A percentile compares a stretch with the other conserved stretches of the same genome.
Conservation (phyloP, 2,797 vertebrate genomes). For the Enteromius trimaculatus region DNA sequence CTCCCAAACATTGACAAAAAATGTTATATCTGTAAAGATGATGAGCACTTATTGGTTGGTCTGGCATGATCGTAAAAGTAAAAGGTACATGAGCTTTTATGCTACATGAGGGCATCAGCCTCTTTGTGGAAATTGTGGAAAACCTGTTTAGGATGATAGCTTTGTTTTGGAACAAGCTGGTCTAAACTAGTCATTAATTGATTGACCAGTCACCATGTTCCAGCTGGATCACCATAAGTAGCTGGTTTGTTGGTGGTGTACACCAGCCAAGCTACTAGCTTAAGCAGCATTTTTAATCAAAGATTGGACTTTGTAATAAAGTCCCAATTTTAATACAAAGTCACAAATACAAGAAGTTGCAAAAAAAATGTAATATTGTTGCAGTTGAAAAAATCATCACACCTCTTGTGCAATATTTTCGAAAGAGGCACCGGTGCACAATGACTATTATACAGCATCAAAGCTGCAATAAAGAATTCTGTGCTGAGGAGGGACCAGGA, state of each 20-base stretch:
- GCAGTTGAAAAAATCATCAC: background rate
- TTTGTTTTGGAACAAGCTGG: background rate
- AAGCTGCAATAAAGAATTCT: constrained; percentile 6
- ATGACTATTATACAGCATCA: constrained; percentile 2
- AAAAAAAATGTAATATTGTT: background rate
- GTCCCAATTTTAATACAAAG: background rate
- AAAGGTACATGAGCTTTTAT: background rate
- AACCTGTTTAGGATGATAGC: background rate
- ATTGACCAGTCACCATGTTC: background rate
- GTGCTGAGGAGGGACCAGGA: background rate
- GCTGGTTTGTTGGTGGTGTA: background rate
- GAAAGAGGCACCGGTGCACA: background rate
- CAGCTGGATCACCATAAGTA: background rate
- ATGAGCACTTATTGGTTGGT: background rate
- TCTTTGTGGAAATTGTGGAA: background rate
- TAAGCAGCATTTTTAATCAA: background rate
- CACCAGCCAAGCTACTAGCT: background rate
- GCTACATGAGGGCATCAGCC: background rate
- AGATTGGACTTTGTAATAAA: background rate
- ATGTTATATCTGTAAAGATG: background rate
- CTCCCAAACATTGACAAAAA: background rate
- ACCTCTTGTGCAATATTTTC: background rate
- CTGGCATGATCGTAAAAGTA: background rate
- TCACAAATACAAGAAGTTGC: background rate
- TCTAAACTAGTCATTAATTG: background rate